phyloP scores from a whole-genome alignment of 2,113 vertebrate species.

The Tetraodon nigroviridis region DNA sequence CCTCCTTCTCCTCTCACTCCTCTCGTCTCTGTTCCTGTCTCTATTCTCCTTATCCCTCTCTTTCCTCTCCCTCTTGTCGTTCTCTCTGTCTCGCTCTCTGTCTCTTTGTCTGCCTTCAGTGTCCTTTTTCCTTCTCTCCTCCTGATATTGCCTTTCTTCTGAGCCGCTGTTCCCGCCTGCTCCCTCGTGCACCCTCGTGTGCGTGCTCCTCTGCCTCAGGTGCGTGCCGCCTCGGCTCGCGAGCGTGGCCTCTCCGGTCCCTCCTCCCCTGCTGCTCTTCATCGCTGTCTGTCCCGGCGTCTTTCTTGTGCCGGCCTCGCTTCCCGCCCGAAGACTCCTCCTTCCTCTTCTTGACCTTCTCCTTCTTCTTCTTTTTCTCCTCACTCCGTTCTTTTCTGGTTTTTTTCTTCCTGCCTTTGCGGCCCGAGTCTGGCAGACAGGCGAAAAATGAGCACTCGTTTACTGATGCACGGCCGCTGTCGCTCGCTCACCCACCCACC shows the following conservation, averaged over 20 bases:
- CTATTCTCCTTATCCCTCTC: slow-evolving; percentile 65
- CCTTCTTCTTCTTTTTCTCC: slow-evolving; percentile 34
- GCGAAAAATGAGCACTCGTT: not conserved
- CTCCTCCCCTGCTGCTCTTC: slow-evolving; percentile 13
- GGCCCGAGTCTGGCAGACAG: slow-evolving; percentile 48
- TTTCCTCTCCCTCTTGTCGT: slow-evolving; percentile 42
- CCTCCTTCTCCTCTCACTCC: slow-evolving; percentile 39
- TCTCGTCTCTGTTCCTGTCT: slow-evolving; percentile 55
- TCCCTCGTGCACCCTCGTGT: not conserved
- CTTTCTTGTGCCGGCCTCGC: slow-evolving; percentile 3
- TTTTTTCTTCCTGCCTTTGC: slow-evolving; percentile 54
- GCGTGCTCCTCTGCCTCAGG: not conserved
- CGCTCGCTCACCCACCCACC: too few species aligned
- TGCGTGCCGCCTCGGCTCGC: not conserved
- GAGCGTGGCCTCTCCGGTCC: slow-evolving; percentile 19
- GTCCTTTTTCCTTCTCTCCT: slow-evolving; percentile 17
- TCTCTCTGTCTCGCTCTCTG: slow-evolving; percentile 35
- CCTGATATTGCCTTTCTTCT: not conserved
- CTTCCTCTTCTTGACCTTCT: slow-evolving; percentile 21
- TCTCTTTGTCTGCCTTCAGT: slow-evolving; percentile 4
- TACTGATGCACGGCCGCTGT: not conserved
- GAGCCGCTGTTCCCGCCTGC: slow-evolving; percentile 18
- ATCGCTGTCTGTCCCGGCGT: slow-evolving; percentile 5
- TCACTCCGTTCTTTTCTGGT: slow-evolving; percentile 39
- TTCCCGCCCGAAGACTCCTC: slow-evolving; percentile 34